Evolutionary conservation across 2,888 invertebrate species (phyloP), one percentile per base, ranked within the genome.

Genomic region (Nineta flava): DNA sequence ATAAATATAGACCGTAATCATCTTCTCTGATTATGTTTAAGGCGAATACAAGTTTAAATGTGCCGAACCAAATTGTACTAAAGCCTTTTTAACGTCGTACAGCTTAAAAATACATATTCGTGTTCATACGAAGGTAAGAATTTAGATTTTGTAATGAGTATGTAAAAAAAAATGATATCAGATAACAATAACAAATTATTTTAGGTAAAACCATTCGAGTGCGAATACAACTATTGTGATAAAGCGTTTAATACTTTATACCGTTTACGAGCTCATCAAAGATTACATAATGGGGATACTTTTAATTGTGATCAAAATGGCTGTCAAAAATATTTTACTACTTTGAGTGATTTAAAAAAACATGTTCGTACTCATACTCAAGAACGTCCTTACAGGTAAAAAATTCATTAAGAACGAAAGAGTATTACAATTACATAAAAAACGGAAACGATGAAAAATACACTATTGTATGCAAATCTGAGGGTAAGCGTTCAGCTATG

Each of bases 181-280:
- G n/a, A 16, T n/a, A 40, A 40, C n/a, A n/a, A 26, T 31, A 10
- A n/a, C 12, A 12, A n/a, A 17, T 32, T 34, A 21, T 48, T 48
- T n/a, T 44, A 49, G 49, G 74, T 79, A 52, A 93, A 92, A 72
- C 94, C 94, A 1, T 95, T 92, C 64, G 81, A 83, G 60, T 95
- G 95, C 68, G 78, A 77, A 55, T 79, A 83, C 52, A 74, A 73
- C 51, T 85, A 82, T 51, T 95, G 94, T 71, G 83, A 83, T 59
- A 93, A 93, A 70, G 88, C 92, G 44, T 95, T 94, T 70, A 94
- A 92, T 65, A 95, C 94, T 50, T 74, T 93, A 49, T 95, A 95
- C 72, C 84, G 90, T 79, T 73, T 91, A 60, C 78, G 85, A 65
- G 93, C 93, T 48, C 94, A 94, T 66, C 82, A 93, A 66, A 76